Evolutionary conservation across 1,140 invertebrate species (phyloP).

Genomic region (Caenorhabditis elegans): WBcel235 BX284605.5:12310001-12310500

Average conservation of each 20-base stretch:
- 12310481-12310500: neutral
- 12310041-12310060: neutral
- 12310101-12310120: slow-evolving; percentile 15
- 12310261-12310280: slow-evolving; percentile 27
- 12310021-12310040: slow-evolving; percentile 22
- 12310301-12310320: slow-evolving; percentile 22
- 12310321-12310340: slow-evolving; percentile 30
- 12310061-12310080: neutral
- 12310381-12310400: neutral
- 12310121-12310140: slow-evolving; percentile 36
- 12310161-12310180: slow-evolving; percentile 13
- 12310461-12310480: slow-evolving; percentile 13
- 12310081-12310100: neutral
- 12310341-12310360: neutral
- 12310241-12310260: slow-evolving; percentile 40
- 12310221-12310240: neutral
- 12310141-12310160: slow-evolving; percentile 38
- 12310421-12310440: slow-evolving; percentile 24
- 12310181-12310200: slow-evolving; percentile 1
- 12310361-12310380: neutral
- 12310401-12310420: neutral
- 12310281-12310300: slow-evolving; percentile 38
- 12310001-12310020: slow-evolving; percentile 35
- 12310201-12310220: neutral
- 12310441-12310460: slow-evolving; percentile 21